Conservation (phyloP, 2,797 vertebrate species). For the Tragelaphus eurycerus region DNA sequence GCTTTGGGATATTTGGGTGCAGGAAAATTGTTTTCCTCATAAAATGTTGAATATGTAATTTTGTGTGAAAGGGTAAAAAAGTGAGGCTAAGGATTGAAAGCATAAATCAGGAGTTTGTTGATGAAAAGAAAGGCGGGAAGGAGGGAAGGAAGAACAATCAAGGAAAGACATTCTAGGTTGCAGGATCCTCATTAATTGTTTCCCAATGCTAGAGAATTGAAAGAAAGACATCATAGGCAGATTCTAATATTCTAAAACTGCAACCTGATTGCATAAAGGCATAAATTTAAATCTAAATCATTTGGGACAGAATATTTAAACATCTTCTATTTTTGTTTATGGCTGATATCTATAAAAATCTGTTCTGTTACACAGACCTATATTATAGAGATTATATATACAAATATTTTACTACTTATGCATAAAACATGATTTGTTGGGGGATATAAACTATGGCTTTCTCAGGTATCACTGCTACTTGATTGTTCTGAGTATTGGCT, state of each 20-base stretch:
- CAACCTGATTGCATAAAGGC: background rate
- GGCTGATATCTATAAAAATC: constrained; percentile 26
- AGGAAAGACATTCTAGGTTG: background rate
- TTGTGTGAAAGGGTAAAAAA: background rate
- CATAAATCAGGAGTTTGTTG: background rate
- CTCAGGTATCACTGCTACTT: constrained; percentile 84
- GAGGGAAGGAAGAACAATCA: no score
- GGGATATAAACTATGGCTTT: constrained; percentile 78
- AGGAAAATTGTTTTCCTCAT: background rate
- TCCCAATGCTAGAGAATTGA: constrained; percentile 18
- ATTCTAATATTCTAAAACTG: constrained; percentile 53
- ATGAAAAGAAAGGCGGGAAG: background rate
- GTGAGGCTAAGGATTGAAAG: background rate
- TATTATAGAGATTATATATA: constrained; percentile 61
- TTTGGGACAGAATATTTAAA: constrained; percentile 37
- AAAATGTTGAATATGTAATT: background rate
- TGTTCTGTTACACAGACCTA: background rate
- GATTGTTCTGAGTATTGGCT: constrained; percentile 87
- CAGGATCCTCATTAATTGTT: background rate
- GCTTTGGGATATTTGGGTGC: background rate
- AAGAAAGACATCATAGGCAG: background rate
- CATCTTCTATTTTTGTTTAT: background rate
- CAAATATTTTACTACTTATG: constrained; percentile 70
- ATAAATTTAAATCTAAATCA: constrained; percentile 39
- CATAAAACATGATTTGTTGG: constrained; percentile 79